A percentile compares a stretch with the other conserved stretches of the same genome.
These are phyloP conservation scores for Tuta absoluta DNA, from an alignment of 2,888 invertebrate species.

Conservation along the genomic window DNA sequence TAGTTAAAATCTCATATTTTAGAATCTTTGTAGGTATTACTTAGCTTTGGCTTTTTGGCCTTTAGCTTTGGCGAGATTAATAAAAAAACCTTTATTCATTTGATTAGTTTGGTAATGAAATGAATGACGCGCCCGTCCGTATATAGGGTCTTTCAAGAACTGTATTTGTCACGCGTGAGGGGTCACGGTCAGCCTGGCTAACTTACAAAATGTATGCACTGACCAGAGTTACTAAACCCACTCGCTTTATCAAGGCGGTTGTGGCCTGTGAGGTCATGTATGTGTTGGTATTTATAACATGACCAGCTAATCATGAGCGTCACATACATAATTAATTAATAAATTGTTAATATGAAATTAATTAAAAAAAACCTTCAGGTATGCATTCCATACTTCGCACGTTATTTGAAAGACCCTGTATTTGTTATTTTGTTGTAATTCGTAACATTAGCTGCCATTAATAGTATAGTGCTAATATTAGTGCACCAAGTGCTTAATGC, in stretches of 20 bases:
- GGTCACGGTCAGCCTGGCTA: too few species aligned
- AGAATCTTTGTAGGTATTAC: conserved; percentile 29
- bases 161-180: background rate
- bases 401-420: conserved; percentile 10
- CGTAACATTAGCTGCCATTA: conserved; percentile 45
- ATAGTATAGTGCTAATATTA: conserved; percentile 39
- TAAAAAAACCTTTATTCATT: conserved; percentile 27
- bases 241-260: too few species aligned
- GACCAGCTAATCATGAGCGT: too few species aligned
- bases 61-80: conserved; percentile 25
- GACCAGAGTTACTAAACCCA: too few species aligned
- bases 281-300: too few species aligned
- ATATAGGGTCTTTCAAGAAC: conserved; percentile 33
- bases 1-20: conserved; percentile 35
- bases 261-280: too few species aligned
- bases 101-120: conserved; percentile 32
- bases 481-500: conserved; percentile 49
- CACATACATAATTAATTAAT: too few species aligned
- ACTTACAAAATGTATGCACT: too few species aligned
- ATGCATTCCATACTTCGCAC: background rate
- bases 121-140: conserved; percentile 50
- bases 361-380: background rate
- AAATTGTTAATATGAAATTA: too few species aligned
- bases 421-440: conserved; percentile 37
- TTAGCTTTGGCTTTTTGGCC: conserved; percentile 38